Percentiles rank a stretch among this genome's conserved stretches.
These are phyloP conservation scores for Lepilemur ruficaudatus DNA, from an alignment of 2,797 vertebrate species.

Conservation along the genomic window DNA sequence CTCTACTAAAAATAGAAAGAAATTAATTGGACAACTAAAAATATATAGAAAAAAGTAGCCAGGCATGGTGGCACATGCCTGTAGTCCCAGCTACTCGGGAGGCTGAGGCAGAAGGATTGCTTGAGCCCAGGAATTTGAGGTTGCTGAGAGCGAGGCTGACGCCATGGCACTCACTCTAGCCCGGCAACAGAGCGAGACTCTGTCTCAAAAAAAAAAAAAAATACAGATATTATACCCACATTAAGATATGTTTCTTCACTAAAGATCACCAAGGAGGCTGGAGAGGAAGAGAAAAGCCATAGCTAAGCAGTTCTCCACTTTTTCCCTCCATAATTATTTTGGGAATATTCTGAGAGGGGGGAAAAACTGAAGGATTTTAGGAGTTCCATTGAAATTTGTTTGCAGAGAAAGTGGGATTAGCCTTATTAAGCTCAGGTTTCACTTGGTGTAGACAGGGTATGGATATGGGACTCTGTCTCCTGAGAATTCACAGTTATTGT, in stretches of 20 bases:
- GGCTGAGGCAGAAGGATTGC: too few species aligned
- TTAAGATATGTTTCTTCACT: not conserved
- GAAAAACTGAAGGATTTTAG: not conserved
- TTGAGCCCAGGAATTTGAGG: too few species aligned
- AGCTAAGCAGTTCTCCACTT: not conserved
- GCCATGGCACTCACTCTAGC: too few species aligned
- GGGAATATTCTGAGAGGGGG: not conserved
- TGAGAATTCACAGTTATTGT: not conserved
- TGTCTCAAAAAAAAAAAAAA: too few species aligned
- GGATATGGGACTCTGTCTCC: not conserved
- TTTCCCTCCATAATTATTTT: not conserved
- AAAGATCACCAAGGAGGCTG: not conserved
- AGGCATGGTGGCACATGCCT: too few species aligned
- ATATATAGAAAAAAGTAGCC: too few species aligned
- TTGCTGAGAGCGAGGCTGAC: too few species aligned
- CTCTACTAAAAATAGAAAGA: too few species aligned
- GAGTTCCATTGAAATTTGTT: not conserved
- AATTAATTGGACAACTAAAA: too few species aligned
- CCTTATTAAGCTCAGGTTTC: not conserved
- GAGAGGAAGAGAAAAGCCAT: not conserved
- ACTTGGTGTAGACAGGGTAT: not conserved
- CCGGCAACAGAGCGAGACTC: too few species aligned
- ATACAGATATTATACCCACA: not conserved
- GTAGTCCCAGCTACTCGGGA: too few species aligned
- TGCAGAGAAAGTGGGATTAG: not conserved